These are phyloP conservation scores for Furnarius figulus DNA, from an alignment of 2,113 vertebrate species.

Conservation along the genomic window DNA sequence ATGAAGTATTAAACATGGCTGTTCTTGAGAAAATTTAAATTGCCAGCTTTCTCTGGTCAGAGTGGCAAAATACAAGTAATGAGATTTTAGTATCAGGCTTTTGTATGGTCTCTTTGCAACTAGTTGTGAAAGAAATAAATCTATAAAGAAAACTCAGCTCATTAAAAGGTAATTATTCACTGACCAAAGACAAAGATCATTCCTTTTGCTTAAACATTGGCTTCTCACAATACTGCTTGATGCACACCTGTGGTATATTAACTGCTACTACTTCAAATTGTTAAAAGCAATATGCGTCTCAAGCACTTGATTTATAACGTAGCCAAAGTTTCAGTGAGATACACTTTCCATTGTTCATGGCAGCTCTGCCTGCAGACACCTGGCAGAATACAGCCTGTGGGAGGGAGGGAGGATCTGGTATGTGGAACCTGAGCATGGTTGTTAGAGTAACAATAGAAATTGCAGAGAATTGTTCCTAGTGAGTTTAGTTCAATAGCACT, in stretches of 20 bases:
- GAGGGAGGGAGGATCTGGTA: neutral
- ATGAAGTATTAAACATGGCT: neutral
- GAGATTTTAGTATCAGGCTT: neutral
- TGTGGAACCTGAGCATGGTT: neutral
- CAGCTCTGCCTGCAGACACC: neutral
- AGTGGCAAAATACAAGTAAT: neutral
- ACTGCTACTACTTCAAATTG: neutral
- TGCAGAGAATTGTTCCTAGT: neutral
- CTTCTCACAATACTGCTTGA: neutral
- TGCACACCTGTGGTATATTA: neutral
- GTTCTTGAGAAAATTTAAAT: neutral
- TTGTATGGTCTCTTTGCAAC: neutral
- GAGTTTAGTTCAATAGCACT: neutral
- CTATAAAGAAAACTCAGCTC: neutral
- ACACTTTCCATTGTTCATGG: neutral
- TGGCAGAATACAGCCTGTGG: neutral
- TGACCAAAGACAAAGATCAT: neutral
- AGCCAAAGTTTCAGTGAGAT: neutral
- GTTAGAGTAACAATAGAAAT: slow-evolving; percentile 13
- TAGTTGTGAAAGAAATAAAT: neutral
- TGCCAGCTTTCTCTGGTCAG: neutral
- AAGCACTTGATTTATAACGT: neutral
- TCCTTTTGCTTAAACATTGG: neutral
- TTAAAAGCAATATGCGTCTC: neutral
- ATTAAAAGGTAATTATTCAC: neutral